These are phyloP conservation scores for Trissonchulus sp. DNA, from an alignment of 2,888 invertebrate genomes.

Conservation along the genomic window DNA sequence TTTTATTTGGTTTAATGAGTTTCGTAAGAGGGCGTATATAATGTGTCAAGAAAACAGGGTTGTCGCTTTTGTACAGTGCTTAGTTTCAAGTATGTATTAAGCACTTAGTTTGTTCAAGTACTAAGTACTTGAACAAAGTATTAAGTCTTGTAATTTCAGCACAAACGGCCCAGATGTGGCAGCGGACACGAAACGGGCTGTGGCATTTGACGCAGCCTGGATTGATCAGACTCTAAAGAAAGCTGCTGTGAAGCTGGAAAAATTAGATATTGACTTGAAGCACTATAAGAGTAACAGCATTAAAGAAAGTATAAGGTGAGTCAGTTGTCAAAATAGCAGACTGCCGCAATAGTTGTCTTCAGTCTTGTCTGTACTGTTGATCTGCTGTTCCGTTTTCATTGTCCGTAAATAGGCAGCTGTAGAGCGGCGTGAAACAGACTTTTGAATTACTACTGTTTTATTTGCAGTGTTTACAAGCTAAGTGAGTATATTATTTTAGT, in stretches of 20 bases:
- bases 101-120: background rate
- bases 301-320: slow-evolving; percentile 66
- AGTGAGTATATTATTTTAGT: no score
- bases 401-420: no score
- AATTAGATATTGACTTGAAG: slow-evolving; percentile 56
- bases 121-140: background rate
- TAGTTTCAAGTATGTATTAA: background rate
- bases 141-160: background rate
- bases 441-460: no score
- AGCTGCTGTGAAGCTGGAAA: slow-evolving; percentile 75
- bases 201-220: slow-evolving; percentile 80
- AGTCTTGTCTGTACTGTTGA: no score
- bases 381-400: no score
- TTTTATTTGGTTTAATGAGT: no score
- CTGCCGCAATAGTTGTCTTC: no score
- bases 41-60: background rate
- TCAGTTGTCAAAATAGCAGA: no score
- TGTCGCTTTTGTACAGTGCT: background rate
- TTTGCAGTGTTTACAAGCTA: no score
- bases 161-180: slow-evolving; percentile 26
- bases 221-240: slow-evolving; percentile 87
- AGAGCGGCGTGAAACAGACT: no score
- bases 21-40: no score
- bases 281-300: slow-evolving; percentile 97
- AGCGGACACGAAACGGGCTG: slow-evolving; percentile 59